Evolutionary conservation across 2,113 vertebrate species (phyloP).

Genomic region (Microcebus tavaratra): DNA sequence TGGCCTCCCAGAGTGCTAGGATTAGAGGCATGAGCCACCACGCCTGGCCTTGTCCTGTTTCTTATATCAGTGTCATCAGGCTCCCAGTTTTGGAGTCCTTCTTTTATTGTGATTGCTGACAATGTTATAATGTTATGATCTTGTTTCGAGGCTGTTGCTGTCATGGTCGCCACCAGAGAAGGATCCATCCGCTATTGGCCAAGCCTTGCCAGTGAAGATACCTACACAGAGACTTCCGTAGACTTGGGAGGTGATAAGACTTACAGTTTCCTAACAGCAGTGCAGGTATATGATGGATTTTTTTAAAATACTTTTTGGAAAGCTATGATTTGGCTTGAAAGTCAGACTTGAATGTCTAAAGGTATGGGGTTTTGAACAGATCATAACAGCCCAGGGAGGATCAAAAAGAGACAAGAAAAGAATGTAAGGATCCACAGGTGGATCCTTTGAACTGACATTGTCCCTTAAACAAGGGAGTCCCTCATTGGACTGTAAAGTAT

Average conservation of each 20-base stretch:
- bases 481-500: neutral
- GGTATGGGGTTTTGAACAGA: neutral
- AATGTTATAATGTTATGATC: neutral
- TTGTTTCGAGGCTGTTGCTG: conserved; percentile 85
- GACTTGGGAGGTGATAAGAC: conserved; percentile 88
- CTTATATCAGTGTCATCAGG: neutral
- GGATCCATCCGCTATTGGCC: conserved; percentile 93
- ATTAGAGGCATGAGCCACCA: too few relatives aligned
- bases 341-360: neutral
- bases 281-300: conserved; percentile 85
- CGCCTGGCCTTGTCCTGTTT: neutral
- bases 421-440: neutral
- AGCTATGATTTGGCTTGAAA: neutral
- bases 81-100: accelerated
- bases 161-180: conserved; percentile 91
- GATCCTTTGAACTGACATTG: neutral
- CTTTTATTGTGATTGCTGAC: neutral
- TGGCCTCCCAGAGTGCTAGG: too few relatives aligned
- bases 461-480: too few relatives aligned
- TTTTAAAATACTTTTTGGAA: neutral
- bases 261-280: conserved; percentile 91
- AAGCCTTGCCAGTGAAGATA: conserved; percentile 90
- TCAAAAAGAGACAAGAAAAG: neutral
- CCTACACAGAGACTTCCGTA: conserved; percentile 86
- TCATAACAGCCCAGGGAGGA: neutral